Conservation (phyloP, 2,113 vertebrate species). For the Dolichallabes microphthalmus region DNA sequence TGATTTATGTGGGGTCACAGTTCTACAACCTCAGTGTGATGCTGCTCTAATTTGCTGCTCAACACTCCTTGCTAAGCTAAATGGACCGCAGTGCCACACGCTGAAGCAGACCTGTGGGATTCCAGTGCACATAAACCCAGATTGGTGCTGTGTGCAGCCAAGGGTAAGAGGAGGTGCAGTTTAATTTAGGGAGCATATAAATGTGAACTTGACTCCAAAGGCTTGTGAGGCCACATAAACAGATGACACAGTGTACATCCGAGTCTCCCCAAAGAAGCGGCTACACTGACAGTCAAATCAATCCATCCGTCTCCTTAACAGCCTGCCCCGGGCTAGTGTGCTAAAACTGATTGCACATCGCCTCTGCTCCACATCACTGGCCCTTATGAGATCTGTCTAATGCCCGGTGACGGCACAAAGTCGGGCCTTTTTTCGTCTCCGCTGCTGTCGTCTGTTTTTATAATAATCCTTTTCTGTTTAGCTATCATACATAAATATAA, state of each 20-base stretch:
- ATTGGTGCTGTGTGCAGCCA: conserved; percentile 44
- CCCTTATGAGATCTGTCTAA: conserved; percentile 55
- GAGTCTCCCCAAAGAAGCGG: conserved; percentile 24
- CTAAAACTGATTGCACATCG: conserved; percentile 61
- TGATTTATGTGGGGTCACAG: conserved; percentile 46
- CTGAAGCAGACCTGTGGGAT: conserved; percentile 35
- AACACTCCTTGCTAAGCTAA: conserved; percentile 32
- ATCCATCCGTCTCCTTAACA: conserved; percentile 61
- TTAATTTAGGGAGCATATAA: conserved; percentile 50
- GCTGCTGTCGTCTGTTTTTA: conserved; percentile 19
- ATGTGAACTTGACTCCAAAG: conserved; percentile 51
- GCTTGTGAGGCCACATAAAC: conserved; percentile 43
- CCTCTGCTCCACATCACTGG: conserved; percentile 41
- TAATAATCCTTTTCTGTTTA: neutral
- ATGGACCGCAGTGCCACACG: conserved; percentile 8
- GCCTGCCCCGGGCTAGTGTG: conserved; percentile 53
- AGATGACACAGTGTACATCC: conserved; percentile 45
- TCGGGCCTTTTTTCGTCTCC: conserved; percentile 15
- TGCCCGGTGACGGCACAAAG: conserved; percentile 41
- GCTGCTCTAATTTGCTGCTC: conserved; percentile 34
- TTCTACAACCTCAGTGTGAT: conserved; percentile 30
- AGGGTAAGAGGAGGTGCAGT: conserved; percentile 49
- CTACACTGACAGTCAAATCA: conserved; percentile 44
- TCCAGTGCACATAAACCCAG: conserved; percentile 17
- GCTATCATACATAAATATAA: neutral